Percentiles rank a stretch among this genome's conserved stretches.
phyloP scores from a whole-genome alignment of 2,888 invertebrate genomes.

The Caenorhabditis sp. region DNA sequence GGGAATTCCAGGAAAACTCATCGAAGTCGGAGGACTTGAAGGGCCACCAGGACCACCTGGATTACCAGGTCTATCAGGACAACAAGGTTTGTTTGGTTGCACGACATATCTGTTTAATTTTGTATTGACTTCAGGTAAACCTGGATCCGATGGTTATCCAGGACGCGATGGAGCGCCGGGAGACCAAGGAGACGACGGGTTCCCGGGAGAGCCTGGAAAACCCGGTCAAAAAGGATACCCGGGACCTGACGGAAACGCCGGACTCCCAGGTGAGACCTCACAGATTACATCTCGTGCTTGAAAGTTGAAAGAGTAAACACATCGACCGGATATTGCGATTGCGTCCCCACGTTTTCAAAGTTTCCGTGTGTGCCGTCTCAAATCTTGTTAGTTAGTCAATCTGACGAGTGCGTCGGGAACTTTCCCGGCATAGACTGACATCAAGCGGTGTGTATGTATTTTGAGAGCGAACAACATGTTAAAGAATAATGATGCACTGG shows the following conservation, averaged over 20 bases:
- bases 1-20: conserved; percentile 57
- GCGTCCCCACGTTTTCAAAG: conserved; percentile 7
- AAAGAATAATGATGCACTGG: not conserved
- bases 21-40: conserved; percentile 40
- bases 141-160: conserved; percentile 61
- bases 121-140: conserved; percentile 52
- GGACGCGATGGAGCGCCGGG: conserved; percentile 67
- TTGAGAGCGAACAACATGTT: conserved; percentile 1
- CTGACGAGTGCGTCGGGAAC: conserved; percentile 31
- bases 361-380: conserved; percentile 3
- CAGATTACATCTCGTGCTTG: too few relatives aligned
- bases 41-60: conserved; percentile 65
- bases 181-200: conserved; percentile 62
- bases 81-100: too few relatives aligned
- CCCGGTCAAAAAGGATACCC: conserved; percentile 57
- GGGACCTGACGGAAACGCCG: conserved; percentile 61
- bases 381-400: conserved; percentile 11
- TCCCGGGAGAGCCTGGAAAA: conserved; percentile 62
- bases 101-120: too few relatives aligned
- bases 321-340: conserved; percentile 14
- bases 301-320: conserved; percentile 21
- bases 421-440: conserved; percentile 26
- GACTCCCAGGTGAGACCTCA: conserved; percentile 59
- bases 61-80: conserved; percentile 61
- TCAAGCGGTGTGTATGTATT: conserved; percentile 9